phyloP scores from a whole-genome alignment of 2,888 invertebrate species.

The Lithodes maja region DNA sequence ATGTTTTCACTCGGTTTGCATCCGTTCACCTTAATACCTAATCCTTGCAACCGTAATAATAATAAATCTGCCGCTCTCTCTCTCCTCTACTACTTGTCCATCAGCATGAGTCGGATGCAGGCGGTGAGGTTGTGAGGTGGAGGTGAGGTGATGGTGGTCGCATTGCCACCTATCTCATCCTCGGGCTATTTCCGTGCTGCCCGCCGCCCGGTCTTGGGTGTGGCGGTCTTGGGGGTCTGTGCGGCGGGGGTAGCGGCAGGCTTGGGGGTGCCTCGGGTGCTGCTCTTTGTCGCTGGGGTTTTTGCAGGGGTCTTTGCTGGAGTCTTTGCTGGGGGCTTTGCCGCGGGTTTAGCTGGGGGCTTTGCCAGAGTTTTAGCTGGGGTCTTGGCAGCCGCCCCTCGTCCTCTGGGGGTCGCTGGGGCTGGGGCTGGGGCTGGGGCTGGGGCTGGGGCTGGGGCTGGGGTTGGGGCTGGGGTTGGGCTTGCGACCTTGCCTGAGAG shows the following conservation, averaged over 20 bases:
- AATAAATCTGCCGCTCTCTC: too few species aligned
- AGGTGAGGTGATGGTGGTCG: neutral
- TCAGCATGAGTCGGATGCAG: conserved; percentile 51
- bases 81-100: conserved; percentile 26
- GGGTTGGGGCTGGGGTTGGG: too few species aligned
- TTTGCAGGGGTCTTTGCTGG: neutral
- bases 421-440: too few species aligned
- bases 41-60: too few species aligned
- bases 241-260: conserved; percentile 10
- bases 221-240: conserved; percentile 41
- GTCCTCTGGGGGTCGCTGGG: too few species aligned
- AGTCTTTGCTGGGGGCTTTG: neutral
- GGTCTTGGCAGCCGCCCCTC: neutral
- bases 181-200: conserved; percentile 54
- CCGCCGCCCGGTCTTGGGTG: conserved; percentile 54
- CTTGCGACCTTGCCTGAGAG: neutral
- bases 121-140: conserved; percentile 52
- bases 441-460: too few species aligned
- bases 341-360: neutral
- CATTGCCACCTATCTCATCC: conserved; percentile 20
- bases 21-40: too few species aligned
- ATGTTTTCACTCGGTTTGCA: too few species aligned
- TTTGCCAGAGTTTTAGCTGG: neutral
- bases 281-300: conserved; percentile 1
- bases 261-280: conserved; percentile 28